A percentile compares a stretch with the other conserved stretches of the same genome.
These are phyloP conservation scores for Aphodius granarius DNA, from an alignment of 2,888 invertebrate species.

Conservation along the genomic window DNA sequence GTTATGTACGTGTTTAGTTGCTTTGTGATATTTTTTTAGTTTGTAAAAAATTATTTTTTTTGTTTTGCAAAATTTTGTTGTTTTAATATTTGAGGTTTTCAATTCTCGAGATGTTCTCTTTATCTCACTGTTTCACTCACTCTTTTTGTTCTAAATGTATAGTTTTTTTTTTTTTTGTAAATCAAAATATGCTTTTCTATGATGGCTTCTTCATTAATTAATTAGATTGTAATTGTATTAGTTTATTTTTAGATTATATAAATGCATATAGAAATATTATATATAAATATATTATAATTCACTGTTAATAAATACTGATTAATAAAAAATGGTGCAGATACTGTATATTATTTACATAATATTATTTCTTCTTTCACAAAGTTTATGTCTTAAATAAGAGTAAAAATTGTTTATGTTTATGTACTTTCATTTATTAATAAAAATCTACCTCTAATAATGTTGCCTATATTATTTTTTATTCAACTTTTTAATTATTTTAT, in stretches of 20 bases:
- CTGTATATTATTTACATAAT: constrained; percentile 28
- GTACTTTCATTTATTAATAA: constrained; percentile 56
- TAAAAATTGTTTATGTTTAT: constrained; percentile 51
- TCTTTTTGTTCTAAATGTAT: background rate
- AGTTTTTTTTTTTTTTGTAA: constrained; percentile 27
- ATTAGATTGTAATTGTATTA: constrained; percentile 9
- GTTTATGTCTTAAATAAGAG: constrained; percentile 46
- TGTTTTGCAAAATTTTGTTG: constrained; percentile 5
- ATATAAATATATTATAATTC: constrained; percentile 16
- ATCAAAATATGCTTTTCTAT: constrained; percentile 27
- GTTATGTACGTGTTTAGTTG: constrained; percentile 5
- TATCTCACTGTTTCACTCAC: constrained; percentile 9
- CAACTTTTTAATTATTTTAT: background rate
- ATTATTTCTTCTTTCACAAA: constrained; percentile 39
- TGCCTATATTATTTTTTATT: background rate
- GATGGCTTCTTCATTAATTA: constrained; percentile 28
- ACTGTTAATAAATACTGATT: constrained; percentile 21
- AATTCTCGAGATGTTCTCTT: constrained; percentile 1
- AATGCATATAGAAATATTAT: constrained; percentile 4
- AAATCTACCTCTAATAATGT: constrained; percentile 56
- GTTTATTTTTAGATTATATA: background rate
- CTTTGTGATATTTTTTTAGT: constrained; percentile 1
- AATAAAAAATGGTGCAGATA: constrained; percentile 26
- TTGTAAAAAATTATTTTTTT: background rate
- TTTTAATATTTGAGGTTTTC: background rate